Base-by-base conservation (phyloP, 2,113 vertebrate genomes). In the Ifrita kowaldi region DNA sequence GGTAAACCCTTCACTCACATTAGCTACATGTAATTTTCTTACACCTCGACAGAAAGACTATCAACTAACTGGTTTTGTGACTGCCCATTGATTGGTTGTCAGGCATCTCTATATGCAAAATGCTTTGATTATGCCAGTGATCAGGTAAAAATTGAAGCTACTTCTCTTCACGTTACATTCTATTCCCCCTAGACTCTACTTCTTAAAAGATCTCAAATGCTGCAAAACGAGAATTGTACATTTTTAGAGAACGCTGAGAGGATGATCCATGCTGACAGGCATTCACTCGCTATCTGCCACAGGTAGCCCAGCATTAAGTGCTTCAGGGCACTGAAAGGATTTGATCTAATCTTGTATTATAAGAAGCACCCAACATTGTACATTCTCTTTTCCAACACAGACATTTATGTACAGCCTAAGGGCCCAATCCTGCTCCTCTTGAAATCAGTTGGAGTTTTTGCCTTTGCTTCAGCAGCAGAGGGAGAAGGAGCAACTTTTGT, bases 341-440 rank as follows among this genome's bases (percentile, higher is more conserved):
- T 97, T 96, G 89, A 96, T 96, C 89, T 97, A 96, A 97, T 97
- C 94, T 80, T 79, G 33, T 70, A 50, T 53, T 93, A 63, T 93
- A 96, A 93, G 95, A 94, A 95, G 62, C 47, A 88, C 82, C 92
- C 88, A 92, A 69, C 95, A 81, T 35, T 62, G 89, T 69, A 91
- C 79, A 37, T 80, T 94, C 83, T 93, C 70, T 85, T 90, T 93
- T 86, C 90, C 80, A 82, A 90, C 87, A 94, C 91, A 84, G 77
- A 83, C 73, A 80, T 69, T 96, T 94, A 93, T 97, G 94, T 97
- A 95, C 94, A 93, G 97, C 94, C 95, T 77, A 84, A 90, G 78
- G 93, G 87, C 73, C 95, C 85, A 12, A 96, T 95, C 93, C 97
- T 96, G 84, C 69, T 96, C 63, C 75, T 55, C 89, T 94, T 89